A percentile compares a stretch with the other conserved stretches of the same genome.
These are phyloP conservation scores for Hirudinaria manillensis DNA, from an alignment of 2,888 invertebrate genomes.

Conservation along the genomic window DNA sequence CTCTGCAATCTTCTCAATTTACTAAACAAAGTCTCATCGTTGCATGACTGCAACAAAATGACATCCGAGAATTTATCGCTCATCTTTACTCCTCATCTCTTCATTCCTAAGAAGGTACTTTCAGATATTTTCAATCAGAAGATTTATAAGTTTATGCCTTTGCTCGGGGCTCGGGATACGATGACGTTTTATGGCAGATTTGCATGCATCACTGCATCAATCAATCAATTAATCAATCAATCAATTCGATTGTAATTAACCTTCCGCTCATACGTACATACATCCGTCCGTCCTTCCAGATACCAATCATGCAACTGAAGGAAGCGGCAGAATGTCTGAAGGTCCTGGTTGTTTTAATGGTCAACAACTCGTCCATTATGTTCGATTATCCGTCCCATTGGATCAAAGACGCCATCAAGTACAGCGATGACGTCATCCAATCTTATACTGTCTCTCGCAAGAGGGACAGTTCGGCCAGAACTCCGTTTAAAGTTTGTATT, in stretches of 20 bases:
- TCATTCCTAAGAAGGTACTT: conserved; percentile 32
- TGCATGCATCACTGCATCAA: not conserved
- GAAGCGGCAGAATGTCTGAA: conserved; percentile 11
- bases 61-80: conserved; percentile 23
- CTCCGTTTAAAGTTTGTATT: too few species aligned
- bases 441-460: not conserved
- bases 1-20: conserved; percentile 27
- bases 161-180: too few species aligned
- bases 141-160: not conserved
- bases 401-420: not conserved
- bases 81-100: conserved; percentile 32
- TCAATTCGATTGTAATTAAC: not conserved
- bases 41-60: conserved; percentile 23
- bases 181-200: too few species aligned
- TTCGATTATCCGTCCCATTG: not conserved
- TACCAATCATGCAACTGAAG: not conserved
- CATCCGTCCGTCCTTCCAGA: not conserved
- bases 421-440: not conserved
- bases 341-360: conserved; percentile 2
- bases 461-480: not conserved
- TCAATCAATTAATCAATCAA: not conserved
- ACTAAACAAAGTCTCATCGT: conserved; percentile 21
- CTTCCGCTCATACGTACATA: too few species aligned
- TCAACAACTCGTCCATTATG: conserved; percentile 9
- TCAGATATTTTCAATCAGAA: not conserved